Evolutionary conservation across 2,797 vertebrate species (phyloP).

Genomic region (Lacerta agilis): DNA sequence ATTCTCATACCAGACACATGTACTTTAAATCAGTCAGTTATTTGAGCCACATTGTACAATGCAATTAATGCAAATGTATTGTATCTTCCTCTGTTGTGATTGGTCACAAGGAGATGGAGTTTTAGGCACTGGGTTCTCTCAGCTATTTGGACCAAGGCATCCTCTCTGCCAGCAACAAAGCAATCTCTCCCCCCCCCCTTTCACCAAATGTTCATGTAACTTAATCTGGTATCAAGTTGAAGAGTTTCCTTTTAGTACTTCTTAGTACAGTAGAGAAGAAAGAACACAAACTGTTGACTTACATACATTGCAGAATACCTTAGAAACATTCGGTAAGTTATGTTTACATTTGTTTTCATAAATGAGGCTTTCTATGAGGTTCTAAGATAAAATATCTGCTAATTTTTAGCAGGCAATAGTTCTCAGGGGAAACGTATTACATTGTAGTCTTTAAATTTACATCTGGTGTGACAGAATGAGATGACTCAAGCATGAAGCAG

Average conservation of each 20-base stretch:
- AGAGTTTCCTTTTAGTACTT: conserved; percentile 3
- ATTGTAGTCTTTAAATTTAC: neutral
- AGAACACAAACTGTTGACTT: neutral
- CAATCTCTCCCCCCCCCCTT: neutral
- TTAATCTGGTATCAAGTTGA: neutral
- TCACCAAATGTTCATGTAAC: neutral
- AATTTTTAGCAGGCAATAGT: neutral
- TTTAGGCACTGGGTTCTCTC: neutral
- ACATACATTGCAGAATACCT: neutral
- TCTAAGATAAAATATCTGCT: neutral
- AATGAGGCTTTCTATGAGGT: neutral
- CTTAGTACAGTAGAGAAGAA: conserved; percentile 10
- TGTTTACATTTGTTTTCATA: neutral
- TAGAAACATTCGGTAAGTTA: neutral
- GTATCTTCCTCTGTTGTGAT: conserved; percentile 6
- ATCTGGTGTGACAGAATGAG: neutral
- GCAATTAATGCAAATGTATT: conserved; percentile 9
- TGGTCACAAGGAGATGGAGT: neutral
- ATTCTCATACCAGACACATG: neutral
- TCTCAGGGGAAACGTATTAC: neutral
- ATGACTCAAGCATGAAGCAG: neutral
- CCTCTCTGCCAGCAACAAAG: neutral
- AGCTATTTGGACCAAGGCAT: neutral
- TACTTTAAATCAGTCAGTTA: neutral
- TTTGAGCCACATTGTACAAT: neutral